These are phyloP conservation scores for Sterna hirundo DNA, from an alignment of 2,113 vertebrate genomes.

Conservation along the genomic window DNA sequence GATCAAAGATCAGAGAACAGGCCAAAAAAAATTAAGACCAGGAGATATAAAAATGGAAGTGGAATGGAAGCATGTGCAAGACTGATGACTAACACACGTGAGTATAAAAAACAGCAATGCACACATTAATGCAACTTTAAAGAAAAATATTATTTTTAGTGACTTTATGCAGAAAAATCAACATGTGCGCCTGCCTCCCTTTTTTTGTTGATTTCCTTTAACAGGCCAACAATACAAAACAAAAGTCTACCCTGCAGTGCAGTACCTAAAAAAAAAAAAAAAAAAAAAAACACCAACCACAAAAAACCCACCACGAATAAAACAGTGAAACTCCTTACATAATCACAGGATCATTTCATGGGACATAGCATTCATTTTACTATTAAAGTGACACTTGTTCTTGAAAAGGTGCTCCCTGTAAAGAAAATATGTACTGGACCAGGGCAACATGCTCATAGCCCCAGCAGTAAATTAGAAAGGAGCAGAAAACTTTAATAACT, in stretches of 20 bases:
- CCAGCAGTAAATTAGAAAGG: not conserved
- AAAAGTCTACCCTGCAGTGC: not conserved
- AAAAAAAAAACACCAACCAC: too few species aligned
- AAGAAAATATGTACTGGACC: not conserved
- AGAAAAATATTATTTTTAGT: not conserved
- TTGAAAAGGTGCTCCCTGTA: not conserved
- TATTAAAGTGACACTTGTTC: not conserved
- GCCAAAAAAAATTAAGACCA: not conserved
- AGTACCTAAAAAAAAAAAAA: not conserved
- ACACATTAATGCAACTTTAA: not conserved
- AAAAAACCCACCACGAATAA: not conserved
- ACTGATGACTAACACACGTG: not conserved
- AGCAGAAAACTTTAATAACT: not conserved
- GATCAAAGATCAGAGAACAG: not conserved
- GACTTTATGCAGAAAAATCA: not conserved
- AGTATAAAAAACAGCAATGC: not conserved
- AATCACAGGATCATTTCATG: not conserved
- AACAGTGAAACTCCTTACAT: not conserved
- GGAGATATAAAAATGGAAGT: not conserved
- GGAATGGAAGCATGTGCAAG: not conserved
- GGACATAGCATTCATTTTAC: not conserved
- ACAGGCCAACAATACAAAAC: not conserved
- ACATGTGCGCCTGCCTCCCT: not conserved
- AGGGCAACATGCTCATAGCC: not conserved
- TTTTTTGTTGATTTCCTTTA: not conserved